These are phyloP conservation scores for Ambastaia sidthimunki DNA, from an alignment of 2,797 vertebrate genomes.

Conservation along the genomic window DNA sequence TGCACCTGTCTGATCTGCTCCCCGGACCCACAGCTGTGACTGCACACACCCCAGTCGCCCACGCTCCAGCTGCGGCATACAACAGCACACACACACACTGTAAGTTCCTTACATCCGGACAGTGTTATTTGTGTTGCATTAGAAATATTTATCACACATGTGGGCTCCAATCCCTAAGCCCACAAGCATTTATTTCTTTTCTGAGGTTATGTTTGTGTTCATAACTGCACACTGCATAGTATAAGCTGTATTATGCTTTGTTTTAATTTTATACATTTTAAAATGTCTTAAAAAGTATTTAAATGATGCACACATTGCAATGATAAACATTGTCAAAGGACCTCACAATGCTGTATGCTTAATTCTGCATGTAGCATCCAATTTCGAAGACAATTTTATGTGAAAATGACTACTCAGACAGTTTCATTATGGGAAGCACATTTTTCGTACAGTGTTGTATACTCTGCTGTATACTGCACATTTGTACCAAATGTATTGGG, in stretches of 20 bases:
- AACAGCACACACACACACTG: constrained; percentile 40
- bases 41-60: constrained; percentile 86
- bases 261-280: background rate
- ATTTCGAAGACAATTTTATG: background rate
- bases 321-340: background rate
- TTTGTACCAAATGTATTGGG: background rate
- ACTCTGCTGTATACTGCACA: background rate
- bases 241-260: background rate
- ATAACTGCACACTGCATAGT: background rate
- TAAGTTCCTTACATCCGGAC: constrained; percentile 2
- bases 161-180: background rate
- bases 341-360: background rate
- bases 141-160: constrained; percentile 11
- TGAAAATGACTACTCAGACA: background rate
- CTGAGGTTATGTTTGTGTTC: background rate
- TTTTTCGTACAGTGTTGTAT: background rate
- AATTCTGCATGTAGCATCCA: background rate
- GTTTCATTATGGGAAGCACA: background rate
- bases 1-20: constrained; percentile 78
- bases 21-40: constrained; percentile 83
- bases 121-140: background rate
- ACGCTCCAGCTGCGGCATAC: constrained; percentile 81
- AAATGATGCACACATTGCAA: background rate
- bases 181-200: background rate
- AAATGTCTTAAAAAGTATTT: background rate